Conservation (phyloP, 2,113 vertebrate genomes). For the Tiliqua scincoides region DNA sequence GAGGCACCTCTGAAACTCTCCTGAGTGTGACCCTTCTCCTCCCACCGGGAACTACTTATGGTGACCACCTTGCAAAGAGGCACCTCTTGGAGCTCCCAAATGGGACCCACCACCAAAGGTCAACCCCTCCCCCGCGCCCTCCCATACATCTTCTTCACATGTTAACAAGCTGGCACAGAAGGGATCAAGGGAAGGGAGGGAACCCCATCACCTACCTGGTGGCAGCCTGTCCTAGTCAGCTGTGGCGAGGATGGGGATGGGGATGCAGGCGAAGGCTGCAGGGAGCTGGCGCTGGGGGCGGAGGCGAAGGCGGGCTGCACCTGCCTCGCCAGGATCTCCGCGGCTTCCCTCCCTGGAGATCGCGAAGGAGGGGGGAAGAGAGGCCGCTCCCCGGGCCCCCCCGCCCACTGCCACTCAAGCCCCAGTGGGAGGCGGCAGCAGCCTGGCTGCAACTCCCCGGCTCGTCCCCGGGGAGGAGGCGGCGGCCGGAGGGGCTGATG, state of each 20-base stretch:
- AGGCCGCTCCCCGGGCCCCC: background rate
- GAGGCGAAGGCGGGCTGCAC: constrained; percentile 18
- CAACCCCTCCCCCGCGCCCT: background rate
- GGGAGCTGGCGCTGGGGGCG: background rate
- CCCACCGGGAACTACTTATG: background rate
- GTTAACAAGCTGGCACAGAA: background rate
- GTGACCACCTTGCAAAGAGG: background rate
- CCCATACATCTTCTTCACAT: background rate
- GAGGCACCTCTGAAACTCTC: background rate
- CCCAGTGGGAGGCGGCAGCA: background rate
- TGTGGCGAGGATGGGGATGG: background rate
- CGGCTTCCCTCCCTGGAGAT: background rate
- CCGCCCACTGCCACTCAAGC: background rate
- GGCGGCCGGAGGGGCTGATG: background rate
- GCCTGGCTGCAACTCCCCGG: background rate
- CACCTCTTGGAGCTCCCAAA: background rate
- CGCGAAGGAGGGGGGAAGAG: background rate
- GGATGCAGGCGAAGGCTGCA: background rate
- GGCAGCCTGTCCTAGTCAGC: background rate
- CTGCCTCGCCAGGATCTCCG: constrained; percentile 29
- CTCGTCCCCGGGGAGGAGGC: too few relatives aligned
- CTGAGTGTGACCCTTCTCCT: background rate
- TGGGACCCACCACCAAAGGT: background rate
- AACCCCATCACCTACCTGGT: background rate
- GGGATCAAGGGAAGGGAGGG: constrained; percentile 23